Conservation (phyloP, 2,797 vertebrate genomes). For the Xerus rutilus region DNA sequence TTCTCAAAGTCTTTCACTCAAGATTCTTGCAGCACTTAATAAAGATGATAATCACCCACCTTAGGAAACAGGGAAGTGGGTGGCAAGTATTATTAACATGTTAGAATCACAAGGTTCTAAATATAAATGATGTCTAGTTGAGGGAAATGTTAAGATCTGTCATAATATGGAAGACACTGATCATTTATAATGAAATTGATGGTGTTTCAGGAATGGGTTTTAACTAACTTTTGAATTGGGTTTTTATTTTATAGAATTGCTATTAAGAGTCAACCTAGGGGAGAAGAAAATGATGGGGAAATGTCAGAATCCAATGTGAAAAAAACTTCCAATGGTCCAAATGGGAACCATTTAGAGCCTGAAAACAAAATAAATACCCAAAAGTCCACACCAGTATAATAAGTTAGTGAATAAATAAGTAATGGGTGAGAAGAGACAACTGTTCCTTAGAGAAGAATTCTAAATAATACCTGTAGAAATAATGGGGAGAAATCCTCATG, state of each 20-base stretch:
- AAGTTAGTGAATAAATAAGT: neutral
- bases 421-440: neutral
- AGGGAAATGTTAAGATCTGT: conserved; percentile 50
- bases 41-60: neutral
- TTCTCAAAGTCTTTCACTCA: conserved; percentile 10
- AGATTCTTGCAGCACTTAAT: neutral
- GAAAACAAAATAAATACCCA: neutral
- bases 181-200: conserved; percentile 51
- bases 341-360: neutral
- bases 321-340: neutral
- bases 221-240: conserved; percentile 30
- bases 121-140: conserved; percentile 25
- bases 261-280: neutral
- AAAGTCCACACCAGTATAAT: neutral
- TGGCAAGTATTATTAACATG: neutral
- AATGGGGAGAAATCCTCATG: neutral
- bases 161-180: conserved; percentile 40
- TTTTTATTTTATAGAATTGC: neutral
- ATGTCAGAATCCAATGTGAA: neutral
- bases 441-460: neutral
- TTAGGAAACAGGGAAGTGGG: conserved; percentile 4
- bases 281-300: neutral
- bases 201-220: conserved; percentile 9
- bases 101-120: conserved; percentile 25
- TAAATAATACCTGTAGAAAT: neutral